Base-by-base conservation (phyloP, 2,888 invertebrate species). In the Lithophane semibrunnea region DNA sequence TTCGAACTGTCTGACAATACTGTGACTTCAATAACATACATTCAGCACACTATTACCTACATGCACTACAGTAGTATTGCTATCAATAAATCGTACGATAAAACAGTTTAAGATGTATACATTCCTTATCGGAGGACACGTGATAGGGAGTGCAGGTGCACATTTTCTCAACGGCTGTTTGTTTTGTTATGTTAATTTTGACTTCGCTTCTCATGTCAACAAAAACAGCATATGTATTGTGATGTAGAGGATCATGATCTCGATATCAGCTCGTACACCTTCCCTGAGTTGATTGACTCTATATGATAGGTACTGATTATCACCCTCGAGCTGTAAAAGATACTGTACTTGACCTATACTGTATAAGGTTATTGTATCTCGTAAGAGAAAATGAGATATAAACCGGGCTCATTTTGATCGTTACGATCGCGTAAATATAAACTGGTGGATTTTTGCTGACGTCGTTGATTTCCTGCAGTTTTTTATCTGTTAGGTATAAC, bases 371-470 rank as follows among this genome's bases (percentile, higher is more conserved):
- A 61, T 58, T n/a, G n/a, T 21, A 42, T 37, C 21, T 42, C 73
- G 18, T 70, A 73, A 63, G 37, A 68, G 63, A 64, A 75, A 80
- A 74, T 71, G 42, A 74, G 60, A 58, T 68, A 74, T 68, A 60
- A 84, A 64, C 37, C 56, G 49, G 63, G 63, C n/a, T 65, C 75
- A 37, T 67, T 65, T 37, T 49, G 54, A 69, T 80, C 70, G 70
- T 21, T 61, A 66, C 58, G 49, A 60, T 60, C 58, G 58, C 58
- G 58, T 83, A 85, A 80, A 85, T 72, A 85, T 47, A 66, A 69
- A 72, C 60, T 60, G 63, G 52, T 64, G 24, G 42, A 60, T 60
- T 56, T 74, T 82, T 42, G 37, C 49, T 82, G 74, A 85, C 37
- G 69, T 52, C 37, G 49, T 66, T 67, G 56, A 82, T 72, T 72